Evolutionary conservation across 2,113 vertebrate species (phyloP), one percentile per base, ranked within the genome.

Genomic region (Pelvicachromis taeniatus): DNA sequence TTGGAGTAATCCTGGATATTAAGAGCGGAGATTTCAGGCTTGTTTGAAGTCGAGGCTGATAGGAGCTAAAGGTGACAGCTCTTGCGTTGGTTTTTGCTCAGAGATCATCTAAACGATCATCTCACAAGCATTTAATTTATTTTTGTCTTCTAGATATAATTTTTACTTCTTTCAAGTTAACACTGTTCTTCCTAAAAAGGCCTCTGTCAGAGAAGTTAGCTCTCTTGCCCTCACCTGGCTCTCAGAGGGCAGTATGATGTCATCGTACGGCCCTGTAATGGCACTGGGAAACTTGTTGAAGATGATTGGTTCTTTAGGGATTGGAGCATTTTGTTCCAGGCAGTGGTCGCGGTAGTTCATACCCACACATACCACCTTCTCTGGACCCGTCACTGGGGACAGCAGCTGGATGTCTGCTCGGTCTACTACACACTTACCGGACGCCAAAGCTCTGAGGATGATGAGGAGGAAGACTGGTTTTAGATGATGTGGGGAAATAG

Each of bases 281-380:
- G 96, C 91, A 9, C 97, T 99, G 94, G 96, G 90, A 80, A 99
- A 99, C 94, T 99, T 99, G 97, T 94, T 99, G 95, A 99, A 99
- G 94, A 99, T 98, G 93, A 99, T 94, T 2, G 98, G 98, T 19
- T 99, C 96, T 70, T 82, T 91, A 10, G 98, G 98, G 80, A 98
- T 94, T 0, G 92, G 95, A 8, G 92, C 95, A 0, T 95, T 96
- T 95, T 98, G 98, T 94, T 99, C 99, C 91, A 91, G 91, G 89
- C 99, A 99, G 95, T 99, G 99, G 93, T 99, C 97, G 0, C 75
- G 94, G 58, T 99, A 99, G 94, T 99, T 99, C 96, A 99, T 95
- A 16, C 98, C 98, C 85, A 99, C 97, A 7, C 98, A 98, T 54
- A 99, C 96, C 83, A 99, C 96, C 90, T 99, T 99, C 88, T 98